Conservation (phyloP, 2,888 invertebrate genomes). For the Athalia circularis region DNA sequence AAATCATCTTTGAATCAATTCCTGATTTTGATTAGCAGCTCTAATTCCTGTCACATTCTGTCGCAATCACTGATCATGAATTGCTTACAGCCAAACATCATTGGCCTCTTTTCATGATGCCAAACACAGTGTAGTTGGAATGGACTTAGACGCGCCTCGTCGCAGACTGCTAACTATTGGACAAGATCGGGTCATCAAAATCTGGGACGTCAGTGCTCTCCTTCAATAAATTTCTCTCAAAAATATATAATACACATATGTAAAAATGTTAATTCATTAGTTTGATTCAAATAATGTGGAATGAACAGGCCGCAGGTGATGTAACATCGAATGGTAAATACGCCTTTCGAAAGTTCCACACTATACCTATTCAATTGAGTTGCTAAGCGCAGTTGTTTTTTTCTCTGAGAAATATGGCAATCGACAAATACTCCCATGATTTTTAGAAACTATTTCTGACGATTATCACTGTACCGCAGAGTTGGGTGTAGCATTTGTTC, state of each 20-base stretch:
- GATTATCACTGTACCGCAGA: not conserved
- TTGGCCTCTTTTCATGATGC: constrained; percentile 97
- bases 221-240: constrained; percentile 66
- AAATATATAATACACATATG: constrained; percentile 32
- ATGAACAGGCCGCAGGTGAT: constrained; percentile 4
- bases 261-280: constrained; percentile 41
- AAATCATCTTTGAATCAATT: too few relatives aligned
- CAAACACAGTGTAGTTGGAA: constrained; percentile 91
- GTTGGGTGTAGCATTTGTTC: not conserved
- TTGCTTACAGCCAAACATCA: constrained; percentile 86
- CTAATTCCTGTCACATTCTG: not conserved
- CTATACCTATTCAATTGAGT: not conserved
- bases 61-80: not conserved
- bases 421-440: constrained; percentile 31
- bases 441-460: constrained; percentile 3
- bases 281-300: constrained; percentile 12
- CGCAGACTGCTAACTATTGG: constrained; percentile 94
- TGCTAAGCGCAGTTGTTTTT: not conserved
- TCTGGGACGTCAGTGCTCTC: constrained; percentile 89
- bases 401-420: constrained; percentile 22
- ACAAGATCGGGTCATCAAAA: constrained; percentile 95
- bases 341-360: constrained; percentile 3
- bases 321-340: not conserved
- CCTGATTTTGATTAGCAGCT: too few relatives aligned
- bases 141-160: constrained; percentile 92